Evolutionary conservation across 2,888 invertebrate genomes (phyloP), one percentile per base, ranked within the genome.

Genomic region (Crematogaster levior): DNA sequence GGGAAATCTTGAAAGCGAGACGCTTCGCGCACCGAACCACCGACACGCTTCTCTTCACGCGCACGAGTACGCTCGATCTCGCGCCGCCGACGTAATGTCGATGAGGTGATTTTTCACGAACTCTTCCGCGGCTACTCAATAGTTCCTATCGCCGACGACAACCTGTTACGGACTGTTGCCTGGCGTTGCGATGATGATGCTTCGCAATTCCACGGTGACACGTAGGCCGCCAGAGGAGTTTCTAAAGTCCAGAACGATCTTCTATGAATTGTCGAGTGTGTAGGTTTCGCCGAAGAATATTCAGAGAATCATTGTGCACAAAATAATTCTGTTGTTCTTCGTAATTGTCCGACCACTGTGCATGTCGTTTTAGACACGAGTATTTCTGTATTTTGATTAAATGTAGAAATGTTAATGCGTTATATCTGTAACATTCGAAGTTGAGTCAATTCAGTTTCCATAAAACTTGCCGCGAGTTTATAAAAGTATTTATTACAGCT

Each of bases 1-100:
- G 34, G 70, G 65, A 85, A 70, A 83, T 82, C 58, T 40, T 53
- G 79, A 77, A 80, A 70, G 53, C 75, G 80, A 79, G 77, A 79
- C 68, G 68, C 77, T 34, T 79, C 53, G 43, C 66, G 68, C 75
- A 40, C 40, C 68, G 68, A 12, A 58, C n/a, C 43, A 56, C 53
- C 77, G 65, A 46, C 72, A 27, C 43, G 61, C 77, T 63, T 74
- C 77, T 74, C 63, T 77, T 75, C 63, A 75, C 30, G 24, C 24
- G 60, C 53, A 48, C 63, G 63, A 63, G 77, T 56, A 61, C 53
- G 77, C 66, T 77, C 68, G 70, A 79, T 79, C 77, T 68, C 68
- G 77, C 68, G 56, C 30, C 56, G 68, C 12, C 56, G 34, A 77
- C 77, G 56, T 70, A 56, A 70, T 34, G 56, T 56, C 56, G 70